Percentiles rank a stretch among this genome's conserved stretches.
Conservation (phyloP, 2,888 invertebrate species). For the Hydropsyche betteni region DNA sequence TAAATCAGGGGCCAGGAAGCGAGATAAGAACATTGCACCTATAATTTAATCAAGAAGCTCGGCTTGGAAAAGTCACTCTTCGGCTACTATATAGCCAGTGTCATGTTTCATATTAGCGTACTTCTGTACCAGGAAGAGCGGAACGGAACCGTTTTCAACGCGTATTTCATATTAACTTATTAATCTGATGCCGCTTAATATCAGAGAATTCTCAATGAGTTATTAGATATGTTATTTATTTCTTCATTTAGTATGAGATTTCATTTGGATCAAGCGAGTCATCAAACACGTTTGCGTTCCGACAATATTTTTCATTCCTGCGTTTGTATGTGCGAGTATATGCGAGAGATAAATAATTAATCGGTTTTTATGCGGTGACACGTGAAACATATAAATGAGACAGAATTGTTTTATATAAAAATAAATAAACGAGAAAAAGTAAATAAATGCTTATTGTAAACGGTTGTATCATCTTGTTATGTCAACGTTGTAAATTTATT, state of each 20-base stretch:
- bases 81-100: conserved; percentile 30
- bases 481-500: conserved; percentile 24
- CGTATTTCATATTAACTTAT: background rate
- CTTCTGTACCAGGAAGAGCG: background rate
- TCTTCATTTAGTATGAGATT: too few relatives aligned
- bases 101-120: conserved; percentile 36
- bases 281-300: background rate
- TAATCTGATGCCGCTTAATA: too few relatives aligned
- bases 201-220: too few relatives aligned
- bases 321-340: too few relatives aligned
- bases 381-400: conserved; percentile 4
- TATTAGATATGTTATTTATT: too few relatives aligned
- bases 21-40: conserved; percentile 40
- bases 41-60: conserved; percentile 40
- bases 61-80: conserved; percentile 38
- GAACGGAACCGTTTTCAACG: conserved; percentile 11
- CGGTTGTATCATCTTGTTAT: conserved; percentile 27
- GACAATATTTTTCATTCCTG: too few relatives aligned
- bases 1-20: conserved; percentile 39
- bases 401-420: background rate
- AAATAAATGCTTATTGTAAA: conserved; percentile 18
- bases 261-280: too few relatives aligned
- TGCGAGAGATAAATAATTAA: conserved; percentile 13
- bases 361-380: background rate
- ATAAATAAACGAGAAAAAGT: conserved; percentile 4